These are phyloP conservation scores for Puntigrus tetrazona DNA, from an alignment of 2,113 vertebrate species.

Conservation along the genomic window DNA sequence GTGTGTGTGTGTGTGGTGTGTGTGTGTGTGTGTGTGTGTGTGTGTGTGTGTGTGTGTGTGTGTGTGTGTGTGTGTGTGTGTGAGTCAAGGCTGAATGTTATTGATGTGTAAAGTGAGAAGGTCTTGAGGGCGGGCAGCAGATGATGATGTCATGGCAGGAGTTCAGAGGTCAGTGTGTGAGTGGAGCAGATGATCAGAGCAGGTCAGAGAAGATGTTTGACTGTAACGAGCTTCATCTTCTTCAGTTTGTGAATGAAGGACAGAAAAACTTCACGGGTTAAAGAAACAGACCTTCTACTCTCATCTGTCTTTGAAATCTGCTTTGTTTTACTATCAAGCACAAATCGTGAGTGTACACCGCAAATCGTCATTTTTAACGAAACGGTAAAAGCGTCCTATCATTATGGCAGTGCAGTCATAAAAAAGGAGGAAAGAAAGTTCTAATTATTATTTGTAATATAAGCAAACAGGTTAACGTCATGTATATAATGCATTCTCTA, in stretches of 20 bases:
- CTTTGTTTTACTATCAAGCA: no score
- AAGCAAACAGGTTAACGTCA: no score
- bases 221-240: background rate
- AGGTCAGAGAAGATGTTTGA: slow-evolving; percentile 28
- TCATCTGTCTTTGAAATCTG: background rate
- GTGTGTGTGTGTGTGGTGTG: no score
- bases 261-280: background rate
- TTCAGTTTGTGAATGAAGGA: background rate
- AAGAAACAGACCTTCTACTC: background rate
- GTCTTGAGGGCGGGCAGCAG: slow-evolving; percentile 57
- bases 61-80: slow-evolving; percentile 27
- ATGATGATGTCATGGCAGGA: slow-evolving; percentile 71
- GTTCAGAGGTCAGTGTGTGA: slow-evolving; percentile 69
- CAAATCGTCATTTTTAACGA: no score
- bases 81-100: background rate
- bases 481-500: no score
- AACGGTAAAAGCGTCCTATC: no score
- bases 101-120: slow-evolving; percentile 24
- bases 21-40: background rate
- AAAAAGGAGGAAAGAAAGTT: no score
- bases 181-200: slow-evolving; percentile 64
- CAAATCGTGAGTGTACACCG: no score
- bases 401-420: no score
- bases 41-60: background rate
- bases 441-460: no score